A percentile compares a stretch with the other conserved stretches of the same genome.
Evolutionary conservation across 2,888 invertebrate species (phyloP).

Genomic region (Doris montereyensis): DNA sequence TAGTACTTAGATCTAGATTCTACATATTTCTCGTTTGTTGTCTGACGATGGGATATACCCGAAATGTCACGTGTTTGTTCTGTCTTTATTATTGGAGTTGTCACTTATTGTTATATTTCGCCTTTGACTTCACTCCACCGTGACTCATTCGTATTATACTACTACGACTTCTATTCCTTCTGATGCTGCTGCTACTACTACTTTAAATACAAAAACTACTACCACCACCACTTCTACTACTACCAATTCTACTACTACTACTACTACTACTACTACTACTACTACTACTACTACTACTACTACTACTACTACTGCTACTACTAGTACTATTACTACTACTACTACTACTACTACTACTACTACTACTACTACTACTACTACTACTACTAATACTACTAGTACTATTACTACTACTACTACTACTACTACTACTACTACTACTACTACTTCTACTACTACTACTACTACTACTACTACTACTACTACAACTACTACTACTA

Average conservation of each 20-base stretch:
- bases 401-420: not conserved
- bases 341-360: not conserved
- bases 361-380: not conserved
- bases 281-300: not conserved
- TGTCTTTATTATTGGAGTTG: no score
- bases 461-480: not conserved
- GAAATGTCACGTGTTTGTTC: no score
- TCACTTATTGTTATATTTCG: no score
- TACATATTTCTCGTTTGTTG: no score
- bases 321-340: not conserved
- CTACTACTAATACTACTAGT: not conserved
- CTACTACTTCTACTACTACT: not conserved
- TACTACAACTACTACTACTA: not conserved
- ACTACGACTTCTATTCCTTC: no score
- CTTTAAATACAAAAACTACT: not conserved
- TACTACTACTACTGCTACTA: not conserved
- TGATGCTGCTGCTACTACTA: no score
- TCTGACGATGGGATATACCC: no score
- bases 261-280: not conserved
- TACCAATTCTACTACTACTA: not conserved
- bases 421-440: not conserved
- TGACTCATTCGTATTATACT: no score
- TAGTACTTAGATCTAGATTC: no score
- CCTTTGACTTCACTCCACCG: no score
- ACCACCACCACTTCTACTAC: not conserved